These are phyloP conservation scores for Oxyruncus cristatus DNA, from an alignment of 2,113 vertebrate species.

Conservation along the genomic window DNA sequence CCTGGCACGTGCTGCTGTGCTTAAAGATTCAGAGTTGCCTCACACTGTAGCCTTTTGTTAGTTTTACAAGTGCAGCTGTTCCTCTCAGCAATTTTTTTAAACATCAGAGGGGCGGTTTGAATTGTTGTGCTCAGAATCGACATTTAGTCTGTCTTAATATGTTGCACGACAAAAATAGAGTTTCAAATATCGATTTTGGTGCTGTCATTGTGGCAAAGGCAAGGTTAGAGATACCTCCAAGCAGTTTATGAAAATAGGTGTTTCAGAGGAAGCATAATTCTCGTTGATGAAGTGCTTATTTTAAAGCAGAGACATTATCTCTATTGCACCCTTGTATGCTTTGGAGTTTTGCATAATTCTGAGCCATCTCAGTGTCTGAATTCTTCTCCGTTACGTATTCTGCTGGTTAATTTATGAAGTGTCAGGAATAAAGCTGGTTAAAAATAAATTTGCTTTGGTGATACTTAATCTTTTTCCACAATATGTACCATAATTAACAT, in stretches of 20 bases:
- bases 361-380: constrained; percentile 3
- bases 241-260: background rate
- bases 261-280: background rate
- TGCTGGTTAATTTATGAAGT: constrained; percentile 59
- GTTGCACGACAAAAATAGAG: background rate
- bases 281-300: constrained; percentile 44
- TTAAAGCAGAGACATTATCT: constrained; percentile 47
- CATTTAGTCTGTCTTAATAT: background rate
- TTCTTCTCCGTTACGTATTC: constrained; percentile 44
- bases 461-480: constrained; percentile 62
- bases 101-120: rapidly evolving
- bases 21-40: background rate
- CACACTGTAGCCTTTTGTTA: background rate
- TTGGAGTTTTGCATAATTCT: constrained; percentile 60
- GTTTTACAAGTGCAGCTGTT: background rate
- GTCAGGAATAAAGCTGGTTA: constrained; percentile 57
- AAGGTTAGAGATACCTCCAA: background rate
- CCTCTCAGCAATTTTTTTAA: background rate
- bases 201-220: background rate
- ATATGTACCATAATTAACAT: constrained; percentile 64
- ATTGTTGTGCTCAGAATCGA: background rate
- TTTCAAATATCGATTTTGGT: background rate
- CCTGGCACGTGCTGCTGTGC: background rate
- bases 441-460: constrained; percentile 71
- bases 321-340: background rate